Evolutionary conservation across 1,140 invertebrate genomes (phyloP).

Genomic region (Palaemon carinicauda): DNA sequence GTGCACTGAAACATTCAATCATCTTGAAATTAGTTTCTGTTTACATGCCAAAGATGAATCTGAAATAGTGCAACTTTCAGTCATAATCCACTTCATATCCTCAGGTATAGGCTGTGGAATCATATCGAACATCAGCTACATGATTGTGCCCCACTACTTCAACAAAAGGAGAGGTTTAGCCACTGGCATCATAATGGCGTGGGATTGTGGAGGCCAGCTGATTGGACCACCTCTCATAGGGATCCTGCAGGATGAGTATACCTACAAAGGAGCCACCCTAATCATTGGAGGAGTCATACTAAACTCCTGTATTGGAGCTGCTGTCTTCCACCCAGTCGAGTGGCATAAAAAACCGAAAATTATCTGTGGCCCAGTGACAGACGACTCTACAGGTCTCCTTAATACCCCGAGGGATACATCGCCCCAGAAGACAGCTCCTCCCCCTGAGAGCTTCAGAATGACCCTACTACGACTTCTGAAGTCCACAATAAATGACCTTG

Average conservation of each 20-base stretch:
- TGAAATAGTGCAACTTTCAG: too few relatives aligned
- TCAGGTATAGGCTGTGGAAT: conserved; percentile 25
- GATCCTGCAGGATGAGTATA: conserved; percentile 28
- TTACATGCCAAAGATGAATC: too few relatives aligned
- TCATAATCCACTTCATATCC: background rate
- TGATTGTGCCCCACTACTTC: conserved; percentile 46
- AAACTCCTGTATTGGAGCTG: conserved; percentile 16
- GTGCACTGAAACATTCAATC: too few relatives aligned
- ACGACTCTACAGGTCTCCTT: background rate
- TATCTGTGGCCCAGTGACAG: too few relatives aligned
- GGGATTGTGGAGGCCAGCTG: conserved; percentile 27
- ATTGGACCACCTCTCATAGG: conserved; percentile 18
- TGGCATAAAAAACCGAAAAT: background rate
- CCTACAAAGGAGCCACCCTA: conserved; percentile 17
- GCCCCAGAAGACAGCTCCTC: background rate
- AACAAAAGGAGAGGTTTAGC: conserved; percentile 12
- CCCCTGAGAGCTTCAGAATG: background rate
- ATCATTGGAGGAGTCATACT: conserved; percentile 32
- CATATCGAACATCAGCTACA: conserved; percentile 29
- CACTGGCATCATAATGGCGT: conserved; percentile 25
- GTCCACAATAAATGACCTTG: background rate
- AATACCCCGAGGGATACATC: background rate
- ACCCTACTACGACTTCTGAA: background rate
- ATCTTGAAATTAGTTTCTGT: too few relatives aligned
- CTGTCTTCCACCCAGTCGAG: conserved; percentile 43